phyloP scores from a whole-genome alignment of 2,888 invertebrate genomes.

The Caradrina clavipalpis region DNA sequence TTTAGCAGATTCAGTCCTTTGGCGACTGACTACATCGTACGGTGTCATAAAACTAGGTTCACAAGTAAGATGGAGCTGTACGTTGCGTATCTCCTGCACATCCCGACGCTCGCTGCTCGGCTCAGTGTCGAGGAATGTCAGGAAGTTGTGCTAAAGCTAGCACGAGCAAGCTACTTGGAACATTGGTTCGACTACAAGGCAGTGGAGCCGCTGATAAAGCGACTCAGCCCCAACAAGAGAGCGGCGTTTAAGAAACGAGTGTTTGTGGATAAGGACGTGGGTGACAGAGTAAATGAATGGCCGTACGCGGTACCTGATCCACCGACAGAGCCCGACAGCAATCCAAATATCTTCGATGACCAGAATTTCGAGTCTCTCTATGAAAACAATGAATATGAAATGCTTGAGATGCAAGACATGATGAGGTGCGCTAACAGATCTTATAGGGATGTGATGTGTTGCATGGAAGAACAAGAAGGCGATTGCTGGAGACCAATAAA shows the following conservation, averaged over 20 bases:
- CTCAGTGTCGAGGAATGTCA: slow-evolving; percentile 74
- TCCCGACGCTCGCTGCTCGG: slow-evolving; percentile 70
- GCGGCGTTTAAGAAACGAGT: slow-evolving; percentile 71
- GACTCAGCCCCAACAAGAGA: slow-evolving; percentile 66
- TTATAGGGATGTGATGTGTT: no score
- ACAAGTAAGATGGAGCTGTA: slow-evolving; percentile 76
- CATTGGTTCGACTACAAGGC: slow-evolving; percentile 73
- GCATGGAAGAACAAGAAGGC: slow-evolving; percentile 52
- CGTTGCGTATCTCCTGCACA: slow-evolving; percentile 69
- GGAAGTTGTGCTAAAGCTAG: slow-evolving; percentile 70
- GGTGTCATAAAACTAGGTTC: slow-evolving; percentile 71
- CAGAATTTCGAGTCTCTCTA: slow-evolving; percentile 10
- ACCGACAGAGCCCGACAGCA: slow-evolving; percentile 1
- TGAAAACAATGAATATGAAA: background rate
- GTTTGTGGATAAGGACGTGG: slow-evolving; percentile 74
- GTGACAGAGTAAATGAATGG: slow-evolving; percentile 68
- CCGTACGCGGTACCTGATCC: slow-evolving; percentile 67
- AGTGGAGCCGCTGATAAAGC: slow-evolving; percentile 76
- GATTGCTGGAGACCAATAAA: slow-evolving; percentile 49
- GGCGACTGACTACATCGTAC: slow-evolving; percentile 73
- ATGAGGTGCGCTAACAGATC: background rate
- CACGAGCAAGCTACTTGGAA: slow-evolving; percentile 72
- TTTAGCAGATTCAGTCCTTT: slow-evolving; percentile 62
- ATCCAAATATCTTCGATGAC: slow-evolving; percentile 59
- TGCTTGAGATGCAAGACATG: background rate